Conservation (phyloP, 2,888 invertebrate genomes). For the Portevinia maculata region DNA sequence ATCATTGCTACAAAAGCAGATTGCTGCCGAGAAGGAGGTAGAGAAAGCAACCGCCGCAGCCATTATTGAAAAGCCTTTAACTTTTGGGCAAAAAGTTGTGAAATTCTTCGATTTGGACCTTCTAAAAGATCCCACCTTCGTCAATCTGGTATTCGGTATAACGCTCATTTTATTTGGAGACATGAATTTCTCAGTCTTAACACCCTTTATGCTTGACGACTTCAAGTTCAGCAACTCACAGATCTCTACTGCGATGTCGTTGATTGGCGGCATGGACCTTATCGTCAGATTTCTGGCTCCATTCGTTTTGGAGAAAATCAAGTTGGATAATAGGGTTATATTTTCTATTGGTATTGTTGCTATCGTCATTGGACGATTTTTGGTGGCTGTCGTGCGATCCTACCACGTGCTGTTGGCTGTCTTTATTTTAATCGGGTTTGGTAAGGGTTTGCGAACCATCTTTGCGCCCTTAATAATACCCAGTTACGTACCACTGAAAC, state of each 20-base stretch:
- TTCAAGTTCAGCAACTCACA: slow-evolving; percentile 84
- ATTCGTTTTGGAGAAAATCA: slow-evolving; percentile 87
- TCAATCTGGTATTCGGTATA: slow-evolving; percentile 88
- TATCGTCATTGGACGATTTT: slow-evolving; percentile 83
- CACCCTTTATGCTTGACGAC: slow-evolving; percentile 88
- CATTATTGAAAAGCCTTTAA: slow-evolving; percentile 79
- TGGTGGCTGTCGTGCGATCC: slow-evolving; percentile 83
- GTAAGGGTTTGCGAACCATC: slow-evolving; percentile 88
- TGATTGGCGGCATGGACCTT: slow-evolving; percentile 87
- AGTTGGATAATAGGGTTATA: slow-evolving; percentile 87
- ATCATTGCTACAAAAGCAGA: slow-evolving; percentile 77
- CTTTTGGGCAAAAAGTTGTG: slow-evolving; percentile 85
- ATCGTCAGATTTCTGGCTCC: slow-evolving; percentile 87
- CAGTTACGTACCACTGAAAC: slow-evolving; percentile 87
- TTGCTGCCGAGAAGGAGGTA: slow-evolving; percentile 62
- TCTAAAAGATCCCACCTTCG: slow-evolving; percentile 87
- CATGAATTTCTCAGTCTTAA: slow-evolving; percentile 89
- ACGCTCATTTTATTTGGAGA: slow-evolving; percentile 89
- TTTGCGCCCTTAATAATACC: slow-evolving; percentile 90
- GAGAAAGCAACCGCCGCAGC: slow-evolving; percentile 79
- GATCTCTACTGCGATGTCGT: slow-evolving; percentile 88
- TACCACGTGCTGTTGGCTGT: slow-evolving; percentile 84
- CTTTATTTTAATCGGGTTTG: slow-evolving; percentile 87
- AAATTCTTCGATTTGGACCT: slow-evolving; percentile 89
- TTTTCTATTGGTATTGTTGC: slow-evolving; percentile 86